Conservation (phyloP, 2,797 vertebrate genomes). For the Kryptopterus vitreolus region DNA sequence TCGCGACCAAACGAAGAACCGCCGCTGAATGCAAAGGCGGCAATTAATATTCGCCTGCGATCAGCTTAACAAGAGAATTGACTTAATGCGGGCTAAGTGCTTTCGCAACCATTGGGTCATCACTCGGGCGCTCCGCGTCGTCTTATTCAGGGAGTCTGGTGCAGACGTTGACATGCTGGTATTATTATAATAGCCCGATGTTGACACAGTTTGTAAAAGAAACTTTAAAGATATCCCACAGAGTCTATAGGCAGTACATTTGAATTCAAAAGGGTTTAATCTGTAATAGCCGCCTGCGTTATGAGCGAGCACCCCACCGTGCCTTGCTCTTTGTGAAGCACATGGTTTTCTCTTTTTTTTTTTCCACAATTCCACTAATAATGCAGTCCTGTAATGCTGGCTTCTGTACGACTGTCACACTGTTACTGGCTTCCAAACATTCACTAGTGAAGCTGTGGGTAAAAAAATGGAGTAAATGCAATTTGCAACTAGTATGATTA, state of each 20-base stretch:
- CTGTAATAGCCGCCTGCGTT: conserved; percentile 14
- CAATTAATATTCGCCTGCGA: conserved; percentile 54
- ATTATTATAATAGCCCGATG: conserved; percentile 18
- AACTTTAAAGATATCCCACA: conserved; percentile 13
- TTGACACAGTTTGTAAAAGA: conserved; percentile 33
- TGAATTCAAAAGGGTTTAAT: conserved; percentile 15
- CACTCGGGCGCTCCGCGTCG: neutral
- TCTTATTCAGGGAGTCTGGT: conserved; percentile 24
- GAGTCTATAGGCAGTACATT: conserved; percentile 6
- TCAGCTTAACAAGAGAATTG: conserved; percentile 51
- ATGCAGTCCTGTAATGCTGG: conserved; percentile 60
- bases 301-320: conserved; percentile 12
- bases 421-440: conserved; percentile 24
- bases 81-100: conserved; percentile 46
- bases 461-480: neutral
- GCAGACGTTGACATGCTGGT: neutral
- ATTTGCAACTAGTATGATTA: neutral
- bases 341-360: conserved; percentile 47
- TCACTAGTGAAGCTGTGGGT: no score
- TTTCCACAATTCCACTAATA: conserved; percentile 48
- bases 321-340: neutral
- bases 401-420: conserved; percentile 61
- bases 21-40: conserved; percentile 51
- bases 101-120: conserved; percentile 29
- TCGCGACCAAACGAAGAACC: conserved; percentile 39